These are phyloP conservation scores for Lasius fuliginosus DNA, from an alignment of 2,888 invertebrate species.

Conservation along the genomic window DNA sequence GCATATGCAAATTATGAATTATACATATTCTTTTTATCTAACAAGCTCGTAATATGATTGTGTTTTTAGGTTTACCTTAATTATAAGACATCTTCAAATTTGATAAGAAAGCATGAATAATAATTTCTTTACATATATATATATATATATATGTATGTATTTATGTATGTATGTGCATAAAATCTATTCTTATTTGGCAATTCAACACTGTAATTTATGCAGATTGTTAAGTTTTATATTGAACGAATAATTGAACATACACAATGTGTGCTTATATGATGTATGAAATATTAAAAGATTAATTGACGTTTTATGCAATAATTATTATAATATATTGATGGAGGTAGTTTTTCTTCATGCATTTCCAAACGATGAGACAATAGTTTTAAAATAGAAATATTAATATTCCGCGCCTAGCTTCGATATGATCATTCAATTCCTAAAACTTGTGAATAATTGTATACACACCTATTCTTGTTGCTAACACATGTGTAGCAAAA, in stretches of 20 bases:
- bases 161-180: too few species aligned
- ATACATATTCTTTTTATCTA: background rate
- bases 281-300: conserved; percentile 10
- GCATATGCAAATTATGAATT: conserved; percentile 1
- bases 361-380: conserved; percentile 28
- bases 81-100: conserved; percentile 6
- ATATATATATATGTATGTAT: too few species aligned
- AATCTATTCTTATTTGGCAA: background rate
- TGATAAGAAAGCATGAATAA: too few species aligned
- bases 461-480: background rate
- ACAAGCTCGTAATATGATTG: background rate
- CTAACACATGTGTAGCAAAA: conserved; percentile 30
- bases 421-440: conserved; percentile 12
- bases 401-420: conserved; percentile 10
- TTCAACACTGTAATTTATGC: background rate
- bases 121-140: too few species aligned
- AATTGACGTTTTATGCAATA: conserved; percentile 15
- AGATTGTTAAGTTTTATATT: conserved; percentile 2
- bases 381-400: conserved; percentile 43
- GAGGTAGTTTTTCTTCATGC: conserved; percentile 48
- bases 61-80: conserved; percentile 14
- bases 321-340: conserved; percentile 1
- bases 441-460: conserved; percentile 21
- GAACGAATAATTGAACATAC: background rate
- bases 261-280: background rate